Base-by-base conservation (phyloP, 2,888 invertebrate genomes). In the Philonicus albiceps region DNA sequence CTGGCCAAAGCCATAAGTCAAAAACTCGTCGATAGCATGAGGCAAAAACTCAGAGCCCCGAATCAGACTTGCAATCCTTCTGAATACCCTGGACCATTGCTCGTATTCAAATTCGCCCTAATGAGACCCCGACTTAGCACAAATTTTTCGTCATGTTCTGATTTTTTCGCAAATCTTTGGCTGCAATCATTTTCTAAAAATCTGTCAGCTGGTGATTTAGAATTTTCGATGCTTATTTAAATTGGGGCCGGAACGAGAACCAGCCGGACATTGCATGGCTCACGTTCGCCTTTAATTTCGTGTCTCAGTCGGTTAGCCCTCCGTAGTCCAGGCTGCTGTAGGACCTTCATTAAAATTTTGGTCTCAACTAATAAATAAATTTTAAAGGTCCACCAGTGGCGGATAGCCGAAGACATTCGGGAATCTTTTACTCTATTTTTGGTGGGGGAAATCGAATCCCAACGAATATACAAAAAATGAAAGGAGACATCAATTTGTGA, bases 141-240 rank as follows among this genome's bases (percentile, higher is more conserved):
- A 73, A 43, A 37, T 37, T 73, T 73, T 84, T 73, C 84, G 27
- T 72, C 84, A 73, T 84, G 84, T 84, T 73, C 73, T 73, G 72
- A 73, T 84, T 84, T 84, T 83, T 84, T 73, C 31, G 16, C 73
- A 55, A 76, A 85, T 76, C 76, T 37, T 53, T 37, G 53, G 16
- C 55, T 78, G 64, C 78, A 86, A 86, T 86, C 86, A 86, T 86
- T 86, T 86, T 86, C 86, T 86, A 86, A 86, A 86, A 86, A 86
- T 86, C 86, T 86, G 89, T 89, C 89, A 89, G 88, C 88, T 88
- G 90, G 91, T 92, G 92, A 92, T 92, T 92, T 92, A 92, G 92
- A 92, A 91, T 92, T 92, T 92, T 91, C 91, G 91, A 91, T 90
- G 91, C 91, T 92, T 92, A 92, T 92, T 92, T 92, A 92, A 92